Base-by-base conservation (phyloP, 2,888 invertebrate species). In the Periphyllus acericola region DNA sequence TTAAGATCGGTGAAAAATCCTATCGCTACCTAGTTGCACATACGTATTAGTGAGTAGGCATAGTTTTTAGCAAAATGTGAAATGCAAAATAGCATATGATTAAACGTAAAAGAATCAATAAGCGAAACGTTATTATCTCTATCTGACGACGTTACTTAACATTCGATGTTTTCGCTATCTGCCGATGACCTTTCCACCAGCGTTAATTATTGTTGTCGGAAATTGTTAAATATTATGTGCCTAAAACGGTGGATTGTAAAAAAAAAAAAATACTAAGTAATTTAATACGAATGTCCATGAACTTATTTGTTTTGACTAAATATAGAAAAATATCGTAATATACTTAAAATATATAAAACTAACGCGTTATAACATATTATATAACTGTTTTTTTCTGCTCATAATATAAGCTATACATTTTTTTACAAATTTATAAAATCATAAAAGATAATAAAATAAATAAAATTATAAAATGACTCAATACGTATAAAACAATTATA, bases 1-100 rank as follows among this genome's bases (percentile, higher is more conserved):
- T 81, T 34, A 46, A 68, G n/a, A 68, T 78, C 29, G 34, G 60
- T 55, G 60, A 83, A 84, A 84, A 84, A 76, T 36, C 72, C 72
- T 72, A 83, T 74, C 83, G 46, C 6, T 3, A 34, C 72, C 72
- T 71, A 4, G 32, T 80, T 6, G 60, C 21, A 60, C 60, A 4
- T 36, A 36, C 4, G 14, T 46, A 36, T 19, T 60, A 80, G 9
- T 60, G n/a, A n/a, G n/a, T n/a, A n/a, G n/a, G n/a, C n/a, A 80
- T 71, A 34, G n/a, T 3, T 78, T 80, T 60, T 80, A 66, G 40
- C 66, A 68, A 80, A 80, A 80, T 60, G 79, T 60, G 55, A 66
- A 80, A 80, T 80, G 36, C 79, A 60, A 80, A 80, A 80, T 80
- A 60, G n/a, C 36, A 60, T 46, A 55, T 55, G 34, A 66, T n/a